Conservation (phyloP, 2,797 vertebrate genomes). For the Gymnothorax javanicus region DNA sequence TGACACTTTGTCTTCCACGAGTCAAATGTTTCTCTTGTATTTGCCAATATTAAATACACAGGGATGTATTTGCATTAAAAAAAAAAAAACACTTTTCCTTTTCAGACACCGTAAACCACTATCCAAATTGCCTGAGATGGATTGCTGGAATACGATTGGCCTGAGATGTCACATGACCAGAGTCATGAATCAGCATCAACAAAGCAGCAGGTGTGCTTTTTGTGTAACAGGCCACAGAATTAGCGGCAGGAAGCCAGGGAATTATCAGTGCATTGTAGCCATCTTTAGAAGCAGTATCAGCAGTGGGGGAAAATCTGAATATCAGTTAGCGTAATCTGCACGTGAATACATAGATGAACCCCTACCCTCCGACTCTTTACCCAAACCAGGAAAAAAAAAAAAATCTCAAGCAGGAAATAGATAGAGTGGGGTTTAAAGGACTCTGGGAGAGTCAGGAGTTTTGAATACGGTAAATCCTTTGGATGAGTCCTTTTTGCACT, state of each 20-base stretch:
- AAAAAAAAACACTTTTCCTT: not conserved
- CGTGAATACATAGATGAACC: not conserved
- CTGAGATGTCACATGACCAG: not conserved
- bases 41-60: not conserved
- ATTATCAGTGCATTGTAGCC: not conserved
- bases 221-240: not conserved
- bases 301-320: not conserved
- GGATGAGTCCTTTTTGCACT: not conserved
- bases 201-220: not conserved
- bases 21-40: not conserved
- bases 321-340: not conserved
- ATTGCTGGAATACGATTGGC: not conserved
- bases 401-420: not conserved
- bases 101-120: not conserved
- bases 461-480: not conserved
- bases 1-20: not conserved
- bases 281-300: not conserved
- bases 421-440: not conserved
- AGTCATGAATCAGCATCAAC: not conserved
- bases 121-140: not conserved
- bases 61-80: not conserved
- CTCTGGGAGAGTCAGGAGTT: not conserved
- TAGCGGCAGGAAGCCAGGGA: not conserved
- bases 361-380: not conserved
- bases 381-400: not conserved